These are phyloP conservation scores for Sandelia bainsii DNA, from an alignment of 2,797 vertebrate species.

Conservation along the genomic window DNA sequence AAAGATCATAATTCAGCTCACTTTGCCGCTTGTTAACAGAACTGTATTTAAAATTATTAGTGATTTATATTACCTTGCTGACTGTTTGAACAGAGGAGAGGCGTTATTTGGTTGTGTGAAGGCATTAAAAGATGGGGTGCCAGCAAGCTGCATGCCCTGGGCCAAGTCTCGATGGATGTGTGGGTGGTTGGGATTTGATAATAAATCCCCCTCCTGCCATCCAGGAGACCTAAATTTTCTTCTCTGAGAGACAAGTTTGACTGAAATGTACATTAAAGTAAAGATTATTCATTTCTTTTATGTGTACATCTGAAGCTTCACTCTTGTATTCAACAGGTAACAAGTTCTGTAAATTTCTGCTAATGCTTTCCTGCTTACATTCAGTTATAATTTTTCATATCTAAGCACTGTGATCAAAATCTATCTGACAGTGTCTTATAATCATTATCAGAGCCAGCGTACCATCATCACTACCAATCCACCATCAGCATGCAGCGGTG, in stretches of 20 bases:
- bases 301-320: not conserved
- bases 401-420: not conserved
- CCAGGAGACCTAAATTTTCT: conserved; percentile 20
- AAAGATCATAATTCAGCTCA: conserved; percentile 27
- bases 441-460: not conserved
- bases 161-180: conserved; percentile 26
- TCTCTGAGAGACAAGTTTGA: conserved; percentile 19
- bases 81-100: conserved; percentile 39
- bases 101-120: conserved; percentile 23
- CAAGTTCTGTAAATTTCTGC: not conserved
- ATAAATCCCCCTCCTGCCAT: conserved; percentile 48
- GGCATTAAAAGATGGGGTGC: conserved; percentile 32
- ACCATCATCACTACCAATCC: not conserved
- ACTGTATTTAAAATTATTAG: conserved; percentile 35
- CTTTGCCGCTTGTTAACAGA: conserved; percentile 18
- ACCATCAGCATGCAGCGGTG: conserved; percentile 12
- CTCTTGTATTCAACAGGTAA: conserved; percentile 2
- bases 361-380: no score
- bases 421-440: not conserved
- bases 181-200: conserved; percentile 44
- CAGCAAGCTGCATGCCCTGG: conserved; percentile 40
- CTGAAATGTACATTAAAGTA: conserved; percentile 12
- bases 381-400: not conserved
- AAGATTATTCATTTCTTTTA: not conserved
- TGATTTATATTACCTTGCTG: conserved; percentile 17